Evolutionary conservation across 2,113 vertebrate species (phyloP).

Genomic region (Serinus canaria): DNA sequence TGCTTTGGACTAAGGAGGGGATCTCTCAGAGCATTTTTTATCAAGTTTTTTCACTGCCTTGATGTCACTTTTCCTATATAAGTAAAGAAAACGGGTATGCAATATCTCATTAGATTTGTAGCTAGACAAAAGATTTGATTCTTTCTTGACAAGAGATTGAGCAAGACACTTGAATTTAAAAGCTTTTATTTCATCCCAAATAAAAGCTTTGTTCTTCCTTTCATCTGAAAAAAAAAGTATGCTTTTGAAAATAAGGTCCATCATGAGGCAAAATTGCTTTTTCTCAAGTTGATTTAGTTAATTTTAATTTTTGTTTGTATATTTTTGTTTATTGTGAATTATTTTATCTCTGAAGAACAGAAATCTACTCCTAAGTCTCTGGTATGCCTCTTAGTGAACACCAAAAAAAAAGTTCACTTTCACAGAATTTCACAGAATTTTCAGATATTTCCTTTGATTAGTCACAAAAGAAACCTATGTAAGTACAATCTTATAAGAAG

Average conservation of each 20-base stretch:
- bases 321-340: conserved; percentile 11
- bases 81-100: not conserved
- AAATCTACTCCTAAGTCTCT: not conserved
- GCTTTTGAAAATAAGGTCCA: conserved; percentile 5
- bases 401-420: not conserved
- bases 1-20: not conserved
- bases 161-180: not conserved
- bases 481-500: not conserved
- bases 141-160: not conserved
- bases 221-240: conserved; percentile 10
- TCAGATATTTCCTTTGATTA: not conserved
- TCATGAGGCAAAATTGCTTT: conserved; percentile 17
- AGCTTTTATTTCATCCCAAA: not conserved
- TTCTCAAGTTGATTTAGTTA: not conserved
- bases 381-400: not conserved
- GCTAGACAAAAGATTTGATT: not conserved
- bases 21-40: not conserved
- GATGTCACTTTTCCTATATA: not conserved
- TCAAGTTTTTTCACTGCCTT: not conserved
- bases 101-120: not conserved
- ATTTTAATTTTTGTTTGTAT: not conserved
- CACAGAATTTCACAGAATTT: not conserved
- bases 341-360: conserved; percentile 23
- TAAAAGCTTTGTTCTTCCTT: conserved; percentile 23
- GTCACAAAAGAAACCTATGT: not conserved